Evolutionary conservation across 1,140 invertebrate genomes (phyloP).

Genomic region (Akabosia matsudoensis): DNA sequence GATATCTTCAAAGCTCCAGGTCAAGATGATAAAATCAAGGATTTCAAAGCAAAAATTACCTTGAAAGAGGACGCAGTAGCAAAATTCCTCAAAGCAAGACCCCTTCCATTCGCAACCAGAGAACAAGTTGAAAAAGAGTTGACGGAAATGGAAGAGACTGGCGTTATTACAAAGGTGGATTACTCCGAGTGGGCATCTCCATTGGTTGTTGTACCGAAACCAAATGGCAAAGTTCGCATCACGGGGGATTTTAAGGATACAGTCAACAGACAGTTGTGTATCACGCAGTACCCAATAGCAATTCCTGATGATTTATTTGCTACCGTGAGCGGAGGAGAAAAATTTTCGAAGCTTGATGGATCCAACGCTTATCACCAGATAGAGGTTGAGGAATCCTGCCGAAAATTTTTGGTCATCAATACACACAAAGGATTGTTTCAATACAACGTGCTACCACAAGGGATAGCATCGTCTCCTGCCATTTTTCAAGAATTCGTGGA

Average conservation of each 20-base stretch:
- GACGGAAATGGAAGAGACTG: constrained; percentile 38
- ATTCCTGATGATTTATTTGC: background rate
- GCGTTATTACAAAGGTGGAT: constrained; percentile 45
- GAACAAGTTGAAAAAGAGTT: constrained; percentile 47
- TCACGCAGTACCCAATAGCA: background rate
- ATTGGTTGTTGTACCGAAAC: constrained; percentile 51
- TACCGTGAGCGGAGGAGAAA: background rate
- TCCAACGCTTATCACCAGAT: background rate
- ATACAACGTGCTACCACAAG: constrained; percentile 47
- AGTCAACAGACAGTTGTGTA: background rate
- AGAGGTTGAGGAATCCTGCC: background rate
- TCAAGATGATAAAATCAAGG: background rate
- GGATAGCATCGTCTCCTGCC: constrained; percentile 51
- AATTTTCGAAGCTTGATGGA: background rate
- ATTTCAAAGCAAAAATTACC: constrained; percentile 24
- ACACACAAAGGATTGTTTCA: constrained; percentile 23
- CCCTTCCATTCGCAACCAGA: constrained; percentile 47
- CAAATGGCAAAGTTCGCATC: constrained; percentile 50
- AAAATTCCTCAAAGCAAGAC: constrained; percentile 42
- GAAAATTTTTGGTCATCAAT: background rate
- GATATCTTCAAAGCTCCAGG: constrained; percentile 24
- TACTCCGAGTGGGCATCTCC: constrained; percentile 53
- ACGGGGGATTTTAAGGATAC: constrained; percentile 51
- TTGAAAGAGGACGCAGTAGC: constrained; percentile 28
- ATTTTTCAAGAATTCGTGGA: constrained; percentile 54